These are phyloP conservation scores for Gryllus longicercus DNA, from an alignment of 2,888 invertebrate species.

Conservation along the genomic window DNA sequence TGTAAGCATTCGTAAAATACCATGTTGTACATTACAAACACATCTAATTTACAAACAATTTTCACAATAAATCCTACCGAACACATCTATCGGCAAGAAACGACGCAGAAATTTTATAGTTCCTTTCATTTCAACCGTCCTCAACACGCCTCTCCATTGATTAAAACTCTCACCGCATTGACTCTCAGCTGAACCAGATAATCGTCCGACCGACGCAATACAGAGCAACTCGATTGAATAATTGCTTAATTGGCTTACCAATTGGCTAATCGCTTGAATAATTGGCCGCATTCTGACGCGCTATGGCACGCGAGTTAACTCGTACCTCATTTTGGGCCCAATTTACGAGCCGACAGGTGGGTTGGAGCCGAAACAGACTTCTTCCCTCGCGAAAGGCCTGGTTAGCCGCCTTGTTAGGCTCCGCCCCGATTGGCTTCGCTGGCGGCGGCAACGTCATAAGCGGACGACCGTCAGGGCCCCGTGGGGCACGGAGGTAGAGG, in stretches of 20 bases:
- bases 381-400: no score
- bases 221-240: neutral
- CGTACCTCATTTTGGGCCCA: neutral
- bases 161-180: neutral
- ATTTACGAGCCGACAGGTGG: neutral
- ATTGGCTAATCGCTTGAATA: slow-evolving; percentile 8
- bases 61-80: no score
- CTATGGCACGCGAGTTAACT: neutral
- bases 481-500: no score
- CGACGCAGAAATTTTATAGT: no score
- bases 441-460: no score
- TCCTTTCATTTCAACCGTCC: neutral
- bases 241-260: slow-evolving; percentile 7
- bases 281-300: slow-evolving; percentile 1
- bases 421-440: no score
- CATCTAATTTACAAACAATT: no score
- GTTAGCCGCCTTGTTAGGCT: no score
- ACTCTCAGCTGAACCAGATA: neutral
- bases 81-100: no score
- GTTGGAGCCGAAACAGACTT: neutral
- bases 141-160: neutral
- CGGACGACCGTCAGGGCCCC: no score
- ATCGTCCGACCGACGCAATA: neutral
- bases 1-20: no score
- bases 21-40: no score